Base-by-base conservation (phyloP, 1,140 invertebrate genomes). In the Homarus americanus region DNA sequence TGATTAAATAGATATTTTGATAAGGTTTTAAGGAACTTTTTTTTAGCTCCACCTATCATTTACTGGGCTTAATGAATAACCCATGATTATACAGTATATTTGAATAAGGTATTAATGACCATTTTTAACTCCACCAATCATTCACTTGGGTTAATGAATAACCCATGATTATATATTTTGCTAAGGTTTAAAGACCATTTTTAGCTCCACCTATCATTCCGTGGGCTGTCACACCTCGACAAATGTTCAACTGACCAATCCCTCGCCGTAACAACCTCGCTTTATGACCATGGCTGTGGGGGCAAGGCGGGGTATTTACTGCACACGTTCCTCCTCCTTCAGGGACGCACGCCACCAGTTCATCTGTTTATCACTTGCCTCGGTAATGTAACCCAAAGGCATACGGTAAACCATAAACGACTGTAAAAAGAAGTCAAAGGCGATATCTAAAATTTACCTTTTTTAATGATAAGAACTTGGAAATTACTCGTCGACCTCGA, bases 161-260 rank as follows among this genome's bases (percentile, higher is more conserved):
- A 73, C 82, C 82, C 82, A 34, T 84, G 82, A 84, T 84, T 84
- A 84, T 38, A 84, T 41, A 44, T n/a, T 49, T 49, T 49, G 9
- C 66, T 66, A 84, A 28, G 82, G 20, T 84, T 72, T 84, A 84
- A 84, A 73, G 41, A 38, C 82, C 82, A 72, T 72, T 72, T 72
- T 84, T 41, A 72, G 82, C 63, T 72, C n/a, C 34, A 72, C 58
- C 66, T 84, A 84, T 84, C 82, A 72, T 72, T 84, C 82, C 72
- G 34, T 9, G 63, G 58, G 82, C 82, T 84, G 82, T 84, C 82
- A 84, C 82, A 66, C 40, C 38, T 73, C 82, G 63, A 73, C 82
- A 84, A 84, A 41, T 84, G 82, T 73, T 84, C 40, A 32, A 28
- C 40, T 84, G 82, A 66, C 82, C 53, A 83, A 69, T 34, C 82